Conservation (phyloP, 2,797 vertebrate genomes). For the Epinephelus coioides region DNA sequence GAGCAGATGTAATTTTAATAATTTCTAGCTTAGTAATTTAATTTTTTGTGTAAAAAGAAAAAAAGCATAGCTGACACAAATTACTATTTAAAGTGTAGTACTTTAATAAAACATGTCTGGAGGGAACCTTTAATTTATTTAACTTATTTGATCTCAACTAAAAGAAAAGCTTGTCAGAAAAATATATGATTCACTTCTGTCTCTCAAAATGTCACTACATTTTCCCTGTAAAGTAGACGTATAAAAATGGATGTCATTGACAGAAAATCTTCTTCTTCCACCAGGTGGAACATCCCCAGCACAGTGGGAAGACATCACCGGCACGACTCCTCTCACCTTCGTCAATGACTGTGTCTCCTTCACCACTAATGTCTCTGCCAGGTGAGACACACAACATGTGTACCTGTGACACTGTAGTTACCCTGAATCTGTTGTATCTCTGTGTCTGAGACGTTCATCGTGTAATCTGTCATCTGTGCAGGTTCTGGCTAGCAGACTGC, state of each 20-base stretch:
- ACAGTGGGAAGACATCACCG: conserved; percentile 99
- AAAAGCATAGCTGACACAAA: not conserved
- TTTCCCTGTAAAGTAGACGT: not conserved
- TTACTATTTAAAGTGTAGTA: not conserved
- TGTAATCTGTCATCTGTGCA: conserved; percentile 59
- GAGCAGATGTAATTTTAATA: not conserved
- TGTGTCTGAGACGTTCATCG: not conserved
- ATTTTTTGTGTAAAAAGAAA: not conserved
- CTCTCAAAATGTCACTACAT: not conserved
- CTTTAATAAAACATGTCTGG: not conserved
- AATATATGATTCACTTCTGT: not conserved
- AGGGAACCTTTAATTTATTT: not conserved
- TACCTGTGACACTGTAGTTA: not conserved
- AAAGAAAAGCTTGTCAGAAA: not conserved
- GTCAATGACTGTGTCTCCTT: conserved; percentile 98
- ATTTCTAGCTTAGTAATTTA: not conserved
- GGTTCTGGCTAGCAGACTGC: conserved; percentile 99
- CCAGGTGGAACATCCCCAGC: conserved; percentile 97
- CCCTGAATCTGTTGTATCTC: not conserved
- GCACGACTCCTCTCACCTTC: conserved; percentile 97
- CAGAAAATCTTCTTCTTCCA: conserved; percentile 20
- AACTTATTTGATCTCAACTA: not conserved
- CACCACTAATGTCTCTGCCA: conserved; percentile 99
- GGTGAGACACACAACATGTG: conserved; percentile 79
- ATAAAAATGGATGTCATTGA: not conserved